Evolutionary conservation across 2,113 vertebrate species (phyloP), one percentile per base, ranked within the genome.

Genomic region (Ammodytes dubius): DNA sequence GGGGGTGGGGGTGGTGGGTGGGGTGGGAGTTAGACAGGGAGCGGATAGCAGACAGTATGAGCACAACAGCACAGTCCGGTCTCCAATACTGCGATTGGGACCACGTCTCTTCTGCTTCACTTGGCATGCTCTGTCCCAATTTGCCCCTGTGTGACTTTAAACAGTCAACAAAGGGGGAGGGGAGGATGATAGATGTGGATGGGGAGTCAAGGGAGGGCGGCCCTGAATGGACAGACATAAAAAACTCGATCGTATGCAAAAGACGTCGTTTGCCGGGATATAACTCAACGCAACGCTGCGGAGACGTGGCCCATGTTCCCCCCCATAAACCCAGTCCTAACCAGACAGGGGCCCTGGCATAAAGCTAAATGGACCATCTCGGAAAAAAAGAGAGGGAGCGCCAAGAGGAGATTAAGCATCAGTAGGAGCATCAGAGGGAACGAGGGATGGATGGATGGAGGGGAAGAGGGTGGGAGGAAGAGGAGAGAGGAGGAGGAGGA

Each of bases 111-210:
- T 94, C 91, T 90, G 92, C 93, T 91, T 84, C 87, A 79, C 85
- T 93, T 93, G 88, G 69, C 79, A 27, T 86, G 87, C 92, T 71
- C 87, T 90, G 92, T 93, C 93, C 93, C 91, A 93, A 90, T 93
- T 94, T 91, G 85, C 82, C 88, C 27, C 90, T 87, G 83, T 93
- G 88, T 93, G 92, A 93, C 91, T 93, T 92, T 93, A 83, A 87
- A 93, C 87, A 89, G 92, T 92, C 91, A 94, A 93, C 92, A 94
- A 79, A 88, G 89, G 92, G 93, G 92, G 92, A 90, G 67, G 93
- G 89, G 92, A 83, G 5, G 59, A 15, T n/a, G 4, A 58, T 80
- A 58, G 64, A 70, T 56, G 56, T 47, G 14, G 39, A n/a, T n/a
- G 7, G 65, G 19, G 39, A 27, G 17, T 37, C 14, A 27, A 42